phyloP scores from a whole-genome alignment of 2,888 invertebrate species.

The Leucozona laternaria region DNA sequence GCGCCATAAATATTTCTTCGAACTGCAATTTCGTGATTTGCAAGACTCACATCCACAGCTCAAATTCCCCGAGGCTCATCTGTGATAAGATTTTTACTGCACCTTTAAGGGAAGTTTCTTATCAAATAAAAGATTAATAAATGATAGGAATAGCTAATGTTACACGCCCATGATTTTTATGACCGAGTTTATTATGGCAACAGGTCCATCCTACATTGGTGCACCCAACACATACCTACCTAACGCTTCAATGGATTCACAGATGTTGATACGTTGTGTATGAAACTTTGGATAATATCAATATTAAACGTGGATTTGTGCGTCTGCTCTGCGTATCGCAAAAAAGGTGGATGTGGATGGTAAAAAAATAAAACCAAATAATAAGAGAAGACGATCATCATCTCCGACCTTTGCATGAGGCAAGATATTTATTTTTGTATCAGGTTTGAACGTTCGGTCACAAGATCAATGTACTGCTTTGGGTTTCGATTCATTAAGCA shows the following conservation, averaged over 20 bases:
- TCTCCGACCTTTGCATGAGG: constrained; percentile 51
- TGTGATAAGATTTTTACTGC: constrained; percentile 82
- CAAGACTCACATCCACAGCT: constrained; percentile 44
- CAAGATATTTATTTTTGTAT: constrained; percentile 28
- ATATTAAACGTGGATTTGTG: constrained; percentile 27
- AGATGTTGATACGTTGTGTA: constrained; percentile 50
- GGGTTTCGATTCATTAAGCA: not conserved
- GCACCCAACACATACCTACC: constrained; percentile 64
- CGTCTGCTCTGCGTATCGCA: constrained; percentile 30
- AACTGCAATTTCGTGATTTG: constrained; percentile 49
- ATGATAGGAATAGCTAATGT: constrained; percentile 82
- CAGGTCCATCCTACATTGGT: constrained; percentile 74
- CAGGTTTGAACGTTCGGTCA: constrained; percentile 21
- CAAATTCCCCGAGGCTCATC: constrained; percentile 78
- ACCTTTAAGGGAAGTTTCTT: constrained; percentile 80
- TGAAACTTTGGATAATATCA: constrained; percentile 14
- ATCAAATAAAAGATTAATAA: constrained; percentile 79
- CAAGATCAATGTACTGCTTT: constrained; percentile 30
- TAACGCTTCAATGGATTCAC: constrained; percentile 36
- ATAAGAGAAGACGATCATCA: constrained; percentile 53
- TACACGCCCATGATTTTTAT: constrained; percentile 83
- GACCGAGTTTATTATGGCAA: constrained; percentile 77
- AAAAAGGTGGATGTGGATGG: constrained; percentile 53
- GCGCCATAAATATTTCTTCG: constrained; percentile 27
- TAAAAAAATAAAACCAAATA: constrained; percentile 34